Conservation (phyloP, 1,140 invertebrate species). For the Danaus melanippus region DNA sequence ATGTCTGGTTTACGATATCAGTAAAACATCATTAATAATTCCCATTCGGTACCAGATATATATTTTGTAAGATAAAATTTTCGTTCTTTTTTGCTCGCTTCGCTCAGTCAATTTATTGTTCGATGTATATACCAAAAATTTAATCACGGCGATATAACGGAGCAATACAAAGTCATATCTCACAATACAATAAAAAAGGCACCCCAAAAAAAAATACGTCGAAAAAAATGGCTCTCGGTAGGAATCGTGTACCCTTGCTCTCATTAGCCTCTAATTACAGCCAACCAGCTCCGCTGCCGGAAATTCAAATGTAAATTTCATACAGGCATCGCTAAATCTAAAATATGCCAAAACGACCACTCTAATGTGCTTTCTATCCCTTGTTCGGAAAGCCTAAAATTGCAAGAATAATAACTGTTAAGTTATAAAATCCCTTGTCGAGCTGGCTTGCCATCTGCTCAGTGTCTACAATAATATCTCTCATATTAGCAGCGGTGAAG, state of each 20-base stretch:
- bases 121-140: conserved; percentile 27
- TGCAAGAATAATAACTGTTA: conserved; percentile 19
- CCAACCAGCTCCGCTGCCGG: conserved; percentile 35
- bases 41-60: too few relatives aligned
- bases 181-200: conserved; percentile 42
- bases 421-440: conserved; percentile 3
- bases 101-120: neutral
- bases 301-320: conserved; percentile 66
- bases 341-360: conserved; percentile 28
- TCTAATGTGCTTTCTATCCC: conserved; percentile 34
- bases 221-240: conserved; percentile 34
- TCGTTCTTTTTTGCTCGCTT: too few relatives aligned
- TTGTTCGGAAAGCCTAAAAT: conserved; percentile 23
- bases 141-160: conserved; percentile 21
- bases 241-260: conserved; percentile 42
- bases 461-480: conserved; percentile 21
- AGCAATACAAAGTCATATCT: conserved; percentile 19
- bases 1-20: too few relatives aligned
- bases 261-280: conserved; percentile 66
- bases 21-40: too few relatives aligned
- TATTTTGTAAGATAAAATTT: too few relatives aligned
- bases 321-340: conserved; percentile 27
- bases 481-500: conserved; percentile 15
- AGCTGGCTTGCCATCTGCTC: conserved; percentile 18
- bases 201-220: conserved; percentile 33